A percentile compares a stretch with the other conserved stretches of the same genome.
These are phyloP conservation scores for Drosophila nigricruria DNA, from an alignment of 2,888 invertebrate genomes.

Conservation along the genomic window DNA sequence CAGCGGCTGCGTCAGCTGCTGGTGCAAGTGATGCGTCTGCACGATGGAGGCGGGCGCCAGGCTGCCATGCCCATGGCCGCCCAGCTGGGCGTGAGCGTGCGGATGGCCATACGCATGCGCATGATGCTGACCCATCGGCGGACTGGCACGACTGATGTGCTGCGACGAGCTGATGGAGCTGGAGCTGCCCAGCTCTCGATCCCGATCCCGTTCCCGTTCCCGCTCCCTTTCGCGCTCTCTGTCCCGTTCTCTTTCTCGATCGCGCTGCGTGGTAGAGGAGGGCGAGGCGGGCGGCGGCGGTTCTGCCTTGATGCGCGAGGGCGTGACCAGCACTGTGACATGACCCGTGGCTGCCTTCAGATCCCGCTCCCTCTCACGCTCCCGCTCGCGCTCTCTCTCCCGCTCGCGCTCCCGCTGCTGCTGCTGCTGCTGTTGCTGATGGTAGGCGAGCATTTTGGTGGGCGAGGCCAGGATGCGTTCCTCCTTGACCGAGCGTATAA, in stretches of 20 bases:
- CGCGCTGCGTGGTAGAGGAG: constrained; percentile 81
- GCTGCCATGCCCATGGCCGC: constrained; percentile 9
- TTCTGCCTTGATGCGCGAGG: constrained; percentile 86
- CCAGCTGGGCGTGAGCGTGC: constrained; percentile 34
- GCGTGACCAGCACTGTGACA: constrained; percentile 86
- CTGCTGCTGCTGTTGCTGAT: constrained; percentile 76
- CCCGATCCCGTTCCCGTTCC: constrained; percentile 35
- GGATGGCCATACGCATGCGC: constrained; percentile 44
- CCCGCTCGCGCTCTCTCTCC: constrained; percentile 70
- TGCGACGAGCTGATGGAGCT: constrained; percentile 74
- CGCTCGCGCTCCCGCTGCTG: constrained; percentile 67
- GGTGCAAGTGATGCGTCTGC: constrained; percentile 83
- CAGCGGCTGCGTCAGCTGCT: constrained; percentile 82
- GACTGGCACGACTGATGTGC: constrained; percentile 64
- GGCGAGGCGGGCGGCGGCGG: constrained; percentile 78
- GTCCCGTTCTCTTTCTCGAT: constrained; percentile 48
- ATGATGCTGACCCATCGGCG: constrained; percentile 60
- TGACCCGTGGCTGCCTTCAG: constrained; percentile 73
- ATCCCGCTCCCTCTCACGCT: constrained; percentile 62
- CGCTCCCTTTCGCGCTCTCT: constrained; percentile 40
- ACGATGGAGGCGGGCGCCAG: constrained; percentile 73
- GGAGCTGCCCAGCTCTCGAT: constrained; percentile 53
- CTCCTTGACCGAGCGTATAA: constrained; percentile 85
- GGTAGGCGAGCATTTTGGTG: constrained; percentile 83
- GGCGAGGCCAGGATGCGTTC: constrained; percentile 84